phyloP scores from a whole-genome alignment of 2,113 vertebrate genomes.

The Strix uralensis region DNA sequence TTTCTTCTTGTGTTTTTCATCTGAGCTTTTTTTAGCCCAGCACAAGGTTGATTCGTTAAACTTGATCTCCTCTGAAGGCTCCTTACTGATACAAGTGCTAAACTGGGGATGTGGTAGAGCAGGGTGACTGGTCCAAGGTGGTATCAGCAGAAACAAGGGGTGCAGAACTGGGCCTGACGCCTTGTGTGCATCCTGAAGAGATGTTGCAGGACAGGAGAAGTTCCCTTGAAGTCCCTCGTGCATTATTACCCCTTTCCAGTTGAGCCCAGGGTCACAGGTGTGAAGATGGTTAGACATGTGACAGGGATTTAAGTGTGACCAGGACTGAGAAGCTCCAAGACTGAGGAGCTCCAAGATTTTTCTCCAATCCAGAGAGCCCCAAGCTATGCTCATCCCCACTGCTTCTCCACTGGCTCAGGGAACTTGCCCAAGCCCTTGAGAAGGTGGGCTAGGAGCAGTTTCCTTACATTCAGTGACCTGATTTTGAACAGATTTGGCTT shows the following conservation, averaged over 20 bases:
- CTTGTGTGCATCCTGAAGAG: neutral
- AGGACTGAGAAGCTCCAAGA: neutral
- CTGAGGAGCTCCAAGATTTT: neutral
- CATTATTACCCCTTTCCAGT: neutral
- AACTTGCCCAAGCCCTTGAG: neutral
- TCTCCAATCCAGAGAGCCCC: neutral
- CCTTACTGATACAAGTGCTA: neutral
- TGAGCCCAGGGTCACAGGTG: neutral
- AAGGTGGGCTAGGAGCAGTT: neutral
- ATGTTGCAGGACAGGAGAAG: neutral
- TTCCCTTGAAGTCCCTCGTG: neutral
- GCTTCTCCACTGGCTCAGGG: neutral
- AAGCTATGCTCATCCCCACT: neutral
- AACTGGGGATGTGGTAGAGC: neutral
- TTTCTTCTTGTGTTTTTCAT: slow-evolving; percentile 7
- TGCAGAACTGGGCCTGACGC: neutral
- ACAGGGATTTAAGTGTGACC: neutral
- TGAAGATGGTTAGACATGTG: neutral
- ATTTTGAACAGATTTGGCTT: slow-evolving; percentile 1
- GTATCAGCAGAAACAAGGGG: neutral
- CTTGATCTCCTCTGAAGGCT: neutral
- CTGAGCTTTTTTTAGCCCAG: slow-evolving; percentile 33
- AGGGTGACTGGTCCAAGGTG: rapidly evolving
- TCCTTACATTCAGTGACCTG: neutral
- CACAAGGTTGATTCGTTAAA: neutral